A percentile compares a stretch with the other conserved stretches of the same genome.
These are phyloP conservation scores for Mesochorus sp. DNA, from an alignment of 2,888 invertebrate species.

Conservation along the genomic window DNA sequence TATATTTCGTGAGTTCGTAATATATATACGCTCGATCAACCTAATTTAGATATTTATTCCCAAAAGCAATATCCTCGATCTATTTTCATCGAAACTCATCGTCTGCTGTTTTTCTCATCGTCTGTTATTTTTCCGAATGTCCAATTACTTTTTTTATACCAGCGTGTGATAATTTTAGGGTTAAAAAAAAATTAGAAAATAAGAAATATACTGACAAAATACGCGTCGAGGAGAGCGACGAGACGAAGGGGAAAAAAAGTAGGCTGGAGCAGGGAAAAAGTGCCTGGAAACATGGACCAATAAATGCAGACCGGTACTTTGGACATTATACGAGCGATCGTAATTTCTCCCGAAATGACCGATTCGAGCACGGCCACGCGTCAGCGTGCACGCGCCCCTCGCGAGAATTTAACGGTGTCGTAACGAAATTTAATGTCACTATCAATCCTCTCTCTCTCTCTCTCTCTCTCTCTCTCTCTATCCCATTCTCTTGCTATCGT, in stretches of 20 bases:
- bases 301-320: conserved; percentile 63
- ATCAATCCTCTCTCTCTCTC: conserved; percentile 31
- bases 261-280: not conserved
- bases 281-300: conserved; percentile 56
- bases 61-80: conserved; percentile 24
- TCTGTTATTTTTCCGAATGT: no score
- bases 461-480: conserved; percentile 16
- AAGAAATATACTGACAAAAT: no score
- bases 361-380: conserved; percentile 51
- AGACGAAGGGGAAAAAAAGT: conserved; percentile 1
- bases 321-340: conserved; percentile 65
- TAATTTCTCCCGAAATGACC: conserved; percentile 61
- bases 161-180: no score
- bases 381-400: conserved; percentile 46
- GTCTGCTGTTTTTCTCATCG: no score
- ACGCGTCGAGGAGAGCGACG: not conserved
- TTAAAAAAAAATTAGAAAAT: no score
- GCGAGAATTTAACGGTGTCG: conserved; percentile 60
- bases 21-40: conserved; percentile 9
- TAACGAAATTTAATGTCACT: conserved; percentile 59
- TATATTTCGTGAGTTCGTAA: not conserved
- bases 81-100: conserved; percentile 21
- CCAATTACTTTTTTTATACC: no score
- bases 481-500: not conserved
- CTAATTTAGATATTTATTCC: conserved; percentile 23